Base-by-base conservation (phyloP, 2,888 invertebrate genomes). In the Agonum fuliginosum region DNA sequence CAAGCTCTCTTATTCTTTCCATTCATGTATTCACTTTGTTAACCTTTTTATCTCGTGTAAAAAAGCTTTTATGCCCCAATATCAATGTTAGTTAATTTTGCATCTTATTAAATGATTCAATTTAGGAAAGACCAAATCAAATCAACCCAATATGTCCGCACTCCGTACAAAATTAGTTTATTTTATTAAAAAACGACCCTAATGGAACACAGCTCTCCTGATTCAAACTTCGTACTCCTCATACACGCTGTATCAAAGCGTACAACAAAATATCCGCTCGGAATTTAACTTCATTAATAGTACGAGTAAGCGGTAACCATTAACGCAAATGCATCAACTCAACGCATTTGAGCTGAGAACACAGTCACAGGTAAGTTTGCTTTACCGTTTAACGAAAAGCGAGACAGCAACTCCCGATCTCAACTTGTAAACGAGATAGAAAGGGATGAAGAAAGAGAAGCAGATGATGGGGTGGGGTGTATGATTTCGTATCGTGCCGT, bases 221-320 rank as follows among this genome's bases (percentile, higher is more conserved):
- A 54, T 54, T 24, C 10, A 6, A 54, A 54, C 22, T 54, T 54
- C 17, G 17, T 62, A 30, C 58, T 62, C 5, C 46, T 6, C 14
- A 46, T 17, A 12, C 30, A 14, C 17, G 6, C 27, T 30, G 27
- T 12, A 62, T 54, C 54, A 62, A 62, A 62, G 58, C 20, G 12
- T 24, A 24, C 12, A 54, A 65, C 37, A 65, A 67, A 41, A 41
- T 67, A 20, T 41, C 37, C 67, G 67, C 30, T 41, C 67, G 20
- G 67, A 41, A 67, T 67, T 41, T 67, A 67, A 67, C 67, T 41
- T 67, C 41, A 41, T 67, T 67, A 67, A 41, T 67, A 67, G 67
- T 41, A 41, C 20, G 41, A 67, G 27, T 37, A 67, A 67, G 20
- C 41, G 67, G 4, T 20, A 67, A 37, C 67, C 67, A 67, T 67